phyloP scores from a whole-genome alignment of 2,888 invertebrate genomes.

The Sinopyrophorus schimmeli region DNA sequence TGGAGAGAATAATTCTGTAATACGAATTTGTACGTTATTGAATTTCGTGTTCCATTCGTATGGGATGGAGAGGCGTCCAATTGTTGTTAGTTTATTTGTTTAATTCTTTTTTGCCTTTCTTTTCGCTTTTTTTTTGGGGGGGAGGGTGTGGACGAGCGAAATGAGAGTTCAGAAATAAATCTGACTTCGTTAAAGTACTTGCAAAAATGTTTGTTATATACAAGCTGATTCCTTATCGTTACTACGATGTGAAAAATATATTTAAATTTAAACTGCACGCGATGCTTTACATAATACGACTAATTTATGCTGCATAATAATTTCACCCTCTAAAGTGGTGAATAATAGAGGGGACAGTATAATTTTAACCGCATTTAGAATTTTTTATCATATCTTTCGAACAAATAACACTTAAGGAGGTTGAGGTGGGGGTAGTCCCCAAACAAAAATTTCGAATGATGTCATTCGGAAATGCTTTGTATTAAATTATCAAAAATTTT shows the following conservation, averaged over 20 bases:
- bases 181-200: background rate
- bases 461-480: too few relatives aligned
- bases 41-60: too few relatives aligned
- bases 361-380: constrained; percentile 26
- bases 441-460: too few relatives aligned
- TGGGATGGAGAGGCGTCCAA: too few relatives aligned
- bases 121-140: constrained; percentile 2
- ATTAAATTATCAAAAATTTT: too few relatives aligned
- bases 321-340: constrained; percentile 24
- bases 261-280: constrained; percentile 34
- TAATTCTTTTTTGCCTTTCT: constrained; percentile 11
- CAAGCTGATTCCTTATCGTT: constrained; percentile 1
- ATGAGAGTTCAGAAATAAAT: background rate
- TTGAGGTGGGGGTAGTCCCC: too few relatives aligned
- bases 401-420: too few relatives aligned
- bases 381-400: constrained; percentile 13
- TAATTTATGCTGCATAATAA: constrained; percentile 33
- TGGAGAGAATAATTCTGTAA: constrained; percentile 21
- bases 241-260: constrained; percentile 26
- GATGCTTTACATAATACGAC: constrained; percentile 32
- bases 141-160: background rate
- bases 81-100: too few relatives aligned
- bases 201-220: background rate
- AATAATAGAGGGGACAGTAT: constrained; percentile 21
- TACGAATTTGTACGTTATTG: constrained; percentile 35